These are phyloP conservation scores for Nymphalis io DNA, from an alignment of 1,140 invertebrate species.

Conservation along the genomic window DNA sequence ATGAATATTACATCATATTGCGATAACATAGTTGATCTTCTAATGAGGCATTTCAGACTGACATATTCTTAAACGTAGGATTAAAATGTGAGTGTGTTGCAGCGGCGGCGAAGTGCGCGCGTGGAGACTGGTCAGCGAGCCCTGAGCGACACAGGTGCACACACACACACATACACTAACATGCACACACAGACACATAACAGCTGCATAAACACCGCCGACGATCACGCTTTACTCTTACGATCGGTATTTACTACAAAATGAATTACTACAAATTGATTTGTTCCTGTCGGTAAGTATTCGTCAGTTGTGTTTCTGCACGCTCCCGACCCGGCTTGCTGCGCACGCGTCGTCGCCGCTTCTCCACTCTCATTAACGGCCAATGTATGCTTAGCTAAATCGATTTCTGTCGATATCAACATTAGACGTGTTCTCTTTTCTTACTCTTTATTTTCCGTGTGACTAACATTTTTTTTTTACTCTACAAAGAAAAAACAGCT, in stretches of 20 bases:
- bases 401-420: not conserved
- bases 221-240: constrained; percentile 25
- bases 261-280: too few species aligned
- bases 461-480: constrained; percentile 32
- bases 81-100: constrained; percentile 81
- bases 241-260: constrained; percentile 20
- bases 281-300: constrained; percentile 24
- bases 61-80: not conserved
- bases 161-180: constrained; percentile 33
- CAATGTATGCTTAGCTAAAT: constrained; percentile 41
- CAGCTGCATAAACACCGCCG: constrained; percentile 22
- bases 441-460: constrained; percentile 25
- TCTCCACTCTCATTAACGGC: constrained; percentile 48
- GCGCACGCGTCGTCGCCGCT: constrained; percentile 62
- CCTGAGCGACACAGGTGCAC: constrained; percentile 59
- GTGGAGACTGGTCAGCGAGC: constrained; percentile 82
- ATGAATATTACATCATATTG: not conserved
- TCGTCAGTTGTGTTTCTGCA: constrained; percentile 36
- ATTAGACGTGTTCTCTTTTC: constrained; percentile 20
- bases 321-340: constrained; percentile 35
- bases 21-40: too few species aligned
- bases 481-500: constrained; percentile 22
- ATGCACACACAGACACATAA: constrained; percentile 20
- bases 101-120: constrained; percentile 89
- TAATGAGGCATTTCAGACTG: not conserved